Evolutionary conservation across 2,113 vertebrate species (phyloP), one percentile per base, ranked within the genome.

Genomic region (Sitta europaea): DNA sequence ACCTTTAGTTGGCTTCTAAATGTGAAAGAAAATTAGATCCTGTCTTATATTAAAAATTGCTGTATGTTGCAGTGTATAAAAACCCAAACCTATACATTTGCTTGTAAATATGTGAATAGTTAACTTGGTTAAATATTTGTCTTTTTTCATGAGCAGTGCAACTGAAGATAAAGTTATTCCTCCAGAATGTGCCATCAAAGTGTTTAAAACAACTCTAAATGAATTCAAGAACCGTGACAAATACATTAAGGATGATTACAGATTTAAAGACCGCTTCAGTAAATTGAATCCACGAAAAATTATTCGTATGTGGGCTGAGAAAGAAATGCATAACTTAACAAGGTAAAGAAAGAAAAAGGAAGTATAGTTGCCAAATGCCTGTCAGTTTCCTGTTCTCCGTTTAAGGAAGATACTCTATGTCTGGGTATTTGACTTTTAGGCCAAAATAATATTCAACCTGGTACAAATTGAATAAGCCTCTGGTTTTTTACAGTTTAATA

Each of bases 171-270:
- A 98, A 97, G 91, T 97, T 29, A 96, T 99, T 62, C 99, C 99
- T 20, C 73, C 97, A 31, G 99, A 99, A 77, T 99, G 99, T 96
- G 99, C 99, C 54, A 98, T 99, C 93, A 99, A 99, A 97, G 99
- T 99, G 33, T 99, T 99, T 95, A 99, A 99, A 97, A 99, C 99
- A 23, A 99, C 99, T 11, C 98, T 99, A 54, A 99, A 99, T 96
- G 99, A 99, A 94, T 99, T 99, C 97, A 99, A 98, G 97, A 99
- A 99, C 97, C 96, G 99, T 45, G 99, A 99, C 96, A 99, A 99
- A 86, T 99, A 99, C 92, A 99, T 99, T 92, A 99, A 99, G 92
- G 99, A 99, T 94, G 99, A 99, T 95, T 99, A 99, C 85, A 99
- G 99, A 94, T 99, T 99, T 98, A 99, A 98, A 73, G 99, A 99